Percentiles rank a stretch among this genome's conserved stretches.
These are phyloP conservation scores for Epinephelus malabaricus DNA, from an alignment of 2,797 vertebrate species.

Conservation along the genomic window DNA sequence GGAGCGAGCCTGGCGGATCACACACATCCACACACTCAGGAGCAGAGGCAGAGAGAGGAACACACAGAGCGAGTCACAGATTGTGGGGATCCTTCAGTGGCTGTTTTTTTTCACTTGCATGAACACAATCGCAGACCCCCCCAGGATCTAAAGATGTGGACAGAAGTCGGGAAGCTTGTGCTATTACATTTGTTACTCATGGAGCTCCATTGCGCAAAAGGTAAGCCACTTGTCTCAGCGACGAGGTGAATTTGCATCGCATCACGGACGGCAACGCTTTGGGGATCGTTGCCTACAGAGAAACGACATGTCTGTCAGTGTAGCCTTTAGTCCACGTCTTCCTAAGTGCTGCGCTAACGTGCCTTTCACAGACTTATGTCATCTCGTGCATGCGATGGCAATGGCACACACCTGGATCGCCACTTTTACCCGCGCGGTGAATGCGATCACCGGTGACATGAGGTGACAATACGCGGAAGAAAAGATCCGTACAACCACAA, in stretches of 20 bases:
- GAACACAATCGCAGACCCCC: conserved; percentile 56
- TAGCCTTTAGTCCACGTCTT: neutral
- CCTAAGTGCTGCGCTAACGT: neutral
- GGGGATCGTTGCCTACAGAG: neutral
- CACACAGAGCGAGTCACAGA: conserved; percentile 32
- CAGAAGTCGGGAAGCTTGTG: conserved; percentile 82
- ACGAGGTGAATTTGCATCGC: conserved; percentile 19
- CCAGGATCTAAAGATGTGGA: conserved; percentile 85
- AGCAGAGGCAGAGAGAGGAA: conserved; percentile 36
- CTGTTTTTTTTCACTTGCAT: conserved; percentile 50
- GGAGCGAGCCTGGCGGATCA: conserved; percentile 41
- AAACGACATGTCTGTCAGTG: neutral
- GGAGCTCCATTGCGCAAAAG: conserved; percentile 80
- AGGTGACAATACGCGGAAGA: conserved; percentile 58
- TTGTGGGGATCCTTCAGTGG: conserved; percentile 53
- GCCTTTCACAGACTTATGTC: neutral
- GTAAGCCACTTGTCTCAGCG: conserved; percentile 70
- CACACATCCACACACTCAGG: conserved; percentile 49
- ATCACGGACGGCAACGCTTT: conserved; percentile 6
- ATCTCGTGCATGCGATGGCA: neutral
- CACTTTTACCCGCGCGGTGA: conserved; percentile 6
- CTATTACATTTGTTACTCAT: conserved; percentile 84
- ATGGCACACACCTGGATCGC: neutral
- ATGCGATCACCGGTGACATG: conserved; percentile 34
- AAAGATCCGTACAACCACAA: conserved; percentile 10